phyloP scores from a whole-genome alignment of 2,888 invertebrate species.

The Chouioia cunea region DNA sequence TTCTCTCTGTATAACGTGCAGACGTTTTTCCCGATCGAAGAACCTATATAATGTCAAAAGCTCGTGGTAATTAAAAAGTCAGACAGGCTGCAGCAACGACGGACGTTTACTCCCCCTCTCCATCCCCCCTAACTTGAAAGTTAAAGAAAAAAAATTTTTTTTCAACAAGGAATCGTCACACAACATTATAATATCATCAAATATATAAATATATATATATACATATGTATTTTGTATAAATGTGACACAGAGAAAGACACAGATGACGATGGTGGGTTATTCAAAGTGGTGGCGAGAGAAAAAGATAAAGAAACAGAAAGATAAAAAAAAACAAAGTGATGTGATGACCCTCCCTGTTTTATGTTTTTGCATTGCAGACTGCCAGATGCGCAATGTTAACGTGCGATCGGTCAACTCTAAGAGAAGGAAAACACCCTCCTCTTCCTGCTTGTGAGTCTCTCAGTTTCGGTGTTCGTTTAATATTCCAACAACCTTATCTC shows the following conservation, averaged over 20 bases:
- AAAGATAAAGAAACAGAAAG: conserved; percentile 21
- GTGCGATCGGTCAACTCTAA: conserved; percentile 79
- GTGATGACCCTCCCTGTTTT: conserved; percentile 66
- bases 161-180: too few species aligned
- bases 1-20: conserved; percentile 27
- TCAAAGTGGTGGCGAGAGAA: too few species aligned
- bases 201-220: too few species aligned
- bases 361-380: conserved; percentile 81
- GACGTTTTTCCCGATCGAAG: too few species aligned
- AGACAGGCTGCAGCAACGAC: too few species aligned
- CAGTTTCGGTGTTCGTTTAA: conserved; percentile 70
- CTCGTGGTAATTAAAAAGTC: conserved; percentile 25
- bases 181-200: too few species aligned
- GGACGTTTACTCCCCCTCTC: too few species aligned
- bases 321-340: conserved; percentile 3
- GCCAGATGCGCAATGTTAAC: conserved; percentile 82
- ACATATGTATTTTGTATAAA: too few species aligned
- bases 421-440: conserved; percentile 77
- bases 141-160: too few species aligned
- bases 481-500: conserved; percentile 63
- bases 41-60: conserved; percentile 35
- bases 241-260: conserved; percentile 17
- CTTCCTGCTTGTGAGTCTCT: conserved; percentile 79
- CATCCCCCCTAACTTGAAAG: too few species aligned
- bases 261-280: conserved; percentile 12